A percentile compares a stretch with the other conserved stretches of the same genome.
Evolutionary conservation across 2,888 invertebrate species (phyloP).

Genomic region (Blastobasis adustella): DNA sequence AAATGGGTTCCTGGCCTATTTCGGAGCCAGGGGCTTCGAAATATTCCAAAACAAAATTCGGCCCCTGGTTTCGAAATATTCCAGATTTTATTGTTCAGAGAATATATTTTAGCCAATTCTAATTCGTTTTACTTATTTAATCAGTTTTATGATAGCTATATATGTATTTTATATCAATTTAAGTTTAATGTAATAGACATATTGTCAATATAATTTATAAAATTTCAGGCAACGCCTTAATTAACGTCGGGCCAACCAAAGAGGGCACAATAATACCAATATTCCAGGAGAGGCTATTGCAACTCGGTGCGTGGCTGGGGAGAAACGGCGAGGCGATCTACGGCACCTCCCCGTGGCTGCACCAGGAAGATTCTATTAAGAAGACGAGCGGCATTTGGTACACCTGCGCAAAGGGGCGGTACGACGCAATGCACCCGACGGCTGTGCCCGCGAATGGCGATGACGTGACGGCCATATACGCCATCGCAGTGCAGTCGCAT

Average conservation of each 20-base stretch:
- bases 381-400: slow-evolving; percentile 84
- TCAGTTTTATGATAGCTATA: no score
- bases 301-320: slow-evolving; percentile 86
- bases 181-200: no score
- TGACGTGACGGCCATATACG: slow-evolving; percentile 72
- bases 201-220: no score
- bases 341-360: slow-evolving; percentile 82
- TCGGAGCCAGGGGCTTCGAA: no score
- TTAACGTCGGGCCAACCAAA: slow-evolving; percentile 94
- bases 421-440: slow-evolving; percentile 32
- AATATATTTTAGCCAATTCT: no score
- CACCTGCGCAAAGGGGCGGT: slow-evolving; percentile 50
- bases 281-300: slow-evolving; percentile 87
- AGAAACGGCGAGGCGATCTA: slow-evolving; percentile 93
- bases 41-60: no score
- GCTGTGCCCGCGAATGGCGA: slow-evolving; percentile 24
- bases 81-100: no score
- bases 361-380: slow-evolving; percentile 83
- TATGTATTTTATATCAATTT: no score
- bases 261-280: slow-evolving; percentile 90
- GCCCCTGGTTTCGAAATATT: no score
- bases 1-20: no score
- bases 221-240: slow-evolving; percentile 79
- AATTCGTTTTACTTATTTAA: no score
- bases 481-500: slow-evolving; percentile 83